Percentiles rank a stretch among this genome's conserved stretches.
Evolutionary conservation across 1,140 invertebrate species (phyloP).

Genomic region (Druon quercuslanigerum): DNA sequence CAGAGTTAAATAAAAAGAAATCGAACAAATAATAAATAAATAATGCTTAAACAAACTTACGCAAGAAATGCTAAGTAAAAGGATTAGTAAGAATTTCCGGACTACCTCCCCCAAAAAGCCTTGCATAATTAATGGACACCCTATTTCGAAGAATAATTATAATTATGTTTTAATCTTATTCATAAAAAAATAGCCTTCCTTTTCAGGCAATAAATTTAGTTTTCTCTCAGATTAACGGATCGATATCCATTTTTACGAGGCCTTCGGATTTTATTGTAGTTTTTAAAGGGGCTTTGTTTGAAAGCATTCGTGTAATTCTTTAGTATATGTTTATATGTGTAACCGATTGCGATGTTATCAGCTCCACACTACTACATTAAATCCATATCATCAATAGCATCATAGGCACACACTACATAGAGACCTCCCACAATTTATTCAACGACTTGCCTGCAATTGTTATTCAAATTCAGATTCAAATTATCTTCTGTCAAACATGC

Average conservation of each 20-base stretch:
- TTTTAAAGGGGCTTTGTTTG: conserved; percentile 4
- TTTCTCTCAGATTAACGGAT: not conserved
- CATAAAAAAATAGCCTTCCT: too few relatives aligned
- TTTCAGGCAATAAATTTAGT: not conserved
- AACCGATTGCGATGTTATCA: conserved; percentile 22
- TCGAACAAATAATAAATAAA: too few relatives aligned
- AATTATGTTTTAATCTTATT: too few relatives aligned
- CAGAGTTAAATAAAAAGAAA: too few relatives aligned
- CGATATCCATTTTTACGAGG: not conserved
- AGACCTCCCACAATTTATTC: not conserved
- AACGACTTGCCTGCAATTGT: conserved; percentile 8
- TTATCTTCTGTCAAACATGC: conserved; percentile 22
- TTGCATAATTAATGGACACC: too few relatives aligned
- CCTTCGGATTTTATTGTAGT: not conserved
- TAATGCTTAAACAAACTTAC: too few relatives aligned
- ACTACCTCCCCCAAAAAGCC: too few relatives aligned
- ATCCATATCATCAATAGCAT: not conserved
- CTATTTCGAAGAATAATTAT: too few relatives aligned
- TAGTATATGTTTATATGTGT: not conserved
- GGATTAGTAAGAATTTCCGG: too few relatives aligned
- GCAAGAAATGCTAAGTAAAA: too few relatives aligned
- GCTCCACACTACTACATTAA: conserved; percentile 11
- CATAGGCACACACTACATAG: too few relatives aligned
- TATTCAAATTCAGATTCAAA: conserved; percentile 17
- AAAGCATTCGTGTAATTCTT: conserved; percentile 5